Base-by-base conservation (phyloP, 2,888 invertebrate species). In the Synanthedon andrenaeformis region DNA sequence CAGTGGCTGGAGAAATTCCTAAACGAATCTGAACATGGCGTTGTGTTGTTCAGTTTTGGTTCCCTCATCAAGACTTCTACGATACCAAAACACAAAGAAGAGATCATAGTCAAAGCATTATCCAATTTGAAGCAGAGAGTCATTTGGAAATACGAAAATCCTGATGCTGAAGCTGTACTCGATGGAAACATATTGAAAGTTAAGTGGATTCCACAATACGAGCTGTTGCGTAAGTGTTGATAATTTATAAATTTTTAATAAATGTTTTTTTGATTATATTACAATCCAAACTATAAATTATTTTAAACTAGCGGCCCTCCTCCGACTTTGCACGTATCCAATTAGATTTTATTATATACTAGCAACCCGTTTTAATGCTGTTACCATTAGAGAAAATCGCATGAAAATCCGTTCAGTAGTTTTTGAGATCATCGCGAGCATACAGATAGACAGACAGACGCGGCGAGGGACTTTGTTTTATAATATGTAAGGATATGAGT, bases 111-210 rank as follows among this genome's bases (percentile, higher is more conserved):
- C 5, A 88, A 86, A 5, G 92, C 90, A 1, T 89, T 95, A 45
- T 79, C 89, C 0, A 87, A 89, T 55, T 73, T 94, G 51, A 90
- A 92, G 28, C 90, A 93, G 64, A 89, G 91, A 52, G 91, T 95
- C 10, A 86, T 95, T 14, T 95, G 94, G 94, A 94, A 94, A 79
- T 94, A 91, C 88, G 94, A 94, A 68, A 84, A 90, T 41, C 74
- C 79, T 23, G 75, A 58, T 0, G 82, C 79, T 2, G 78, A 82
- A 51, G 86, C 85, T 1, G 81, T 78, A 0, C 59, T 77, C 1
- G 65, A 64, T 4, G 85, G 83, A 1, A 87, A 89, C 65, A 89
- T 94, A 0, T 79, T 91, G 74, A 82, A 89, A 51, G 88, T 89
- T 56, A 89, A 89, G 53, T 94, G 93, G 93, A 75, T 93, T 64